Evolutionary conservation across 2,113 vertebrate genomes (phyloP).

Genomic region (Gallinago paraguaiae): DNA sequence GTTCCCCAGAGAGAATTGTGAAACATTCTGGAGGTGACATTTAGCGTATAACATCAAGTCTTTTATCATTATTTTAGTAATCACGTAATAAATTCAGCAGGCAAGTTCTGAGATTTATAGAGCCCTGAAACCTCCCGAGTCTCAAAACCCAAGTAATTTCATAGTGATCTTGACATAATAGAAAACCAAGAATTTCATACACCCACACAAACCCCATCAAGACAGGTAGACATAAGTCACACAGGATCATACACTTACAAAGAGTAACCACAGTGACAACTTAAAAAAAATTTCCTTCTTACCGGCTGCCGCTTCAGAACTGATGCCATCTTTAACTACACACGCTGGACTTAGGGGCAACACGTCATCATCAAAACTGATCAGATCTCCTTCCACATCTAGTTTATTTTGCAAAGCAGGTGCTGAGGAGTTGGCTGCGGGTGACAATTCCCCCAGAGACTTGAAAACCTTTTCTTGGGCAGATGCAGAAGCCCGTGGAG

Average conservation of each 20-base stretch:
- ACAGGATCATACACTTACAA: background rate
- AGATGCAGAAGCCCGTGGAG: conserved; percentile 66
- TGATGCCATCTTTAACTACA: conserved; percentile 36
- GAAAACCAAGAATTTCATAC: background rate
- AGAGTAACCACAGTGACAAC: background rate
- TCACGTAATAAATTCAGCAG: background rate
- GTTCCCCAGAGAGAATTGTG: background rate
- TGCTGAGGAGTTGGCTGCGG: conserved; percentile 4
- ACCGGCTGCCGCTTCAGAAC: conserved; percentile 74
- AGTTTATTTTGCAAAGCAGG: conserved; percentile 48
- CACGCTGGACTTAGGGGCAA: conserved; percentile 52
- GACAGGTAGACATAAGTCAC: background rate
- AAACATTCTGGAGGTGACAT: background rate
- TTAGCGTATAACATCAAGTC: background rate
- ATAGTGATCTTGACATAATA: background rate
- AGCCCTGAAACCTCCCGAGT: background rate
- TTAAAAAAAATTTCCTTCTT: background rate
- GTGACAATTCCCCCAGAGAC: conserved; percentile 64
- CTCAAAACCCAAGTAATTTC: conserved; percentile 1
- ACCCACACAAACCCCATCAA: background rate
- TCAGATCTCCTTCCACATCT: conserved; percentile 76
- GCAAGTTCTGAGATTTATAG: background rate
- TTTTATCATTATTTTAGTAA: conserved; percentile 17
- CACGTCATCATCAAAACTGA: conserved; percentile 83
- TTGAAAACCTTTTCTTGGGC: conserved; percentile 69